Conservation (phyloP, 2,113 vertebrate species). For the Malurus cyaneus region DNA sequence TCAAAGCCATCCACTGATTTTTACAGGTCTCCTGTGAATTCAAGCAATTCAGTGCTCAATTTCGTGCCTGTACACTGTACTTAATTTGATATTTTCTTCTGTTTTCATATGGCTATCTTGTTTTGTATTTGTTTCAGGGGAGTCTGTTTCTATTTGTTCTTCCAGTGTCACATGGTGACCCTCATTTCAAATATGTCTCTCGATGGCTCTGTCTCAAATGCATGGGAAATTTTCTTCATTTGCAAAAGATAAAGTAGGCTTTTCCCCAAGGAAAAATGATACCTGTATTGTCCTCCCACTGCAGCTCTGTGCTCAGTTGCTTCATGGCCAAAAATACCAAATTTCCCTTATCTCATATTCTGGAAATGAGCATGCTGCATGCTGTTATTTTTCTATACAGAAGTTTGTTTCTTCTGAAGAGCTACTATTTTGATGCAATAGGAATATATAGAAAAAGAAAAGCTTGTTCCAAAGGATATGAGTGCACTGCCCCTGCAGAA, state of each 20-base stretch:
- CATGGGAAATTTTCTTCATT: neutral
- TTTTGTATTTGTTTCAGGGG: neutral
- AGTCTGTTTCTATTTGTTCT: neutral
- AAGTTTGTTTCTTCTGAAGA: neutral
- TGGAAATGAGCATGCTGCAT: neutral
- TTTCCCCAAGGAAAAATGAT: neutral
- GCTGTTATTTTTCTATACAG: neutral
- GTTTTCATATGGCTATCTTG: neutral
- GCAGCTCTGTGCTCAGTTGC: neutral
- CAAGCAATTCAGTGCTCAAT: neutral
- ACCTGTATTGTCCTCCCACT: neutral
- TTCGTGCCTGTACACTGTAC: neutral
- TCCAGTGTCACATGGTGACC: rapidly evolving
- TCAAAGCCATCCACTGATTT: neutral
- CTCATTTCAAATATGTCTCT: neutral
- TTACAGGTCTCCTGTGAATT: neutral
- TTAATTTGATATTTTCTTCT: neutral
- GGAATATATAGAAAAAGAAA: neutral
- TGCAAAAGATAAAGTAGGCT: neutral
- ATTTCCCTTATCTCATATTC: neutral
- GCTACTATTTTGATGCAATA: neutral
- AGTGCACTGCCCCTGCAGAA: neutral
- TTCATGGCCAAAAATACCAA: neutral
- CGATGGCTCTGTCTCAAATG: neutral
- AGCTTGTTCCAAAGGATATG: neutral